Conservation (phyloP, 2,888 invertebrate genomes). For the Drosophila yooni region DNA sequence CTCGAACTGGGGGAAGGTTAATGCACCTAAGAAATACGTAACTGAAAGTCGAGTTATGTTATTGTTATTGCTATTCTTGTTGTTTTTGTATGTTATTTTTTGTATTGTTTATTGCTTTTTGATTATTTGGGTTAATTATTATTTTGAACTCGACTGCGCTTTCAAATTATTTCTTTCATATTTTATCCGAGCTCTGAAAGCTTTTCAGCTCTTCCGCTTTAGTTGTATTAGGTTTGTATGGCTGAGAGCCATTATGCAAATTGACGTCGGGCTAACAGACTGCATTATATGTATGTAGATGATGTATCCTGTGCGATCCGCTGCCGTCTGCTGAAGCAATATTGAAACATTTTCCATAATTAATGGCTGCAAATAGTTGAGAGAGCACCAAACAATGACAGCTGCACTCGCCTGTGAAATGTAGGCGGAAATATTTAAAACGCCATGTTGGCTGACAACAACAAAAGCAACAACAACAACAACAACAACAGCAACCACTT, state of each 20-base stretch:
- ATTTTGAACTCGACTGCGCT: constrained; percentile 36
- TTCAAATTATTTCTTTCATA: constrained; percentile 8
- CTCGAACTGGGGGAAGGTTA: constrained; percentile 43
- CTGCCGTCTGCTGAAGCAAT: constrained; percentile 40
- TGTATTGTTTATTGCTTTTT: constrained; percentile 19
- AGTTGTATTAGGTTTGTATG: constrained; percentile 27
- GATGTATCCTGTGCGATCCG: constrained; percentile 29
- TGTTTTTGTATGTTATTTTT: constrained; percentile 3
- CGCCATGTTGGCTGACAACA: constrained; percentile 35
- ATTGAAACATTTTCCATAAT: constrained; percentile 72
- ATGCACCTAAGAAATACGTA: constrained; percentile 52
- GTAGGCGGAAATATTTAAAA: constrained; percentile 72
- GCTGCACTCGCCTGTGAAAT: constrained; percentile 54
- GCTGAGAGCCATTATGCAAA: constrained; percentile 62
- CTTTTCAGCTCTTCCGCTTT: constrained; percentile 36
- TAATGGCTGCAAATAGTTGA: constrained; percentile 70
- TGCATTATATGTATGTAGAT: constrained; percentile 3
- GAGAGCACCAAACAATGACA: constrained; percentile 64
- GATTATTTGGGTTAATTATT: constrained; percentile 68
- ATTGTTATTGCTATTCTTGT: constrained; percentile 7
- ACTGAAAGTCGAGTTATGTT: constrained; percentile 48
- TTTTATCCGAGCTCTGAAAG: constrained; percentile 11
- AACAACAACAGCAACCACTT: constrained; percentile 5
- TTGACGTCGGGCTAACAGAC: constrained; percentile 50
- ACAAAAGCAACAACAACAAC: neutral